Evolutionary conservation across 2,888 invertebrate genomes (phyloP), one percentile per base, ranked within the genome.

Genomic region (Acleris holmiana): DNA sequence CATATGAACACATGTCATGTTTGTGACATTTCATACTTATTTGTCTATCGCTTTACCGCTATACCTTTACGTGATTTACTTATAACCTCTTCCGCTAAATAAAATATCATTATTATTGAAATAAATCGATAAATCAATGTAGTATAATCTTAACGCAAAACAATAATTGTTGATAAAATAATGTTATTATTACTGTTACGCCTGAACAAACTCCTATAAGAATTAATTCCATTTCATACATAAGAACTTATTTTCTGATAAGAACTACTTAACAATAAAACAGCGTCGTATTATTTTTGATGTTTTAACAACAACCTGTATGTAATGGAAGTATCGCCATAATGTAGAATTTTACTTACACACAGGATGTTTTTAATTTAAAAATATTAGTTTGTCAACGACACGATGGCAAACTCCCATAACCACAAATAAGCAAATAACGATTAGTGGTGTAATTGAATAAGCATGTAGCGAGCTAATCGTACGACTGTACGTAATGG

Each of bases 361-460:
- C 13, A 35, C 35, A 35, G 35, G 35, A 13, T 35, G 35, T 35
- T 13, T 10, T 35, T n/a, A 59, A 46, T 46, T 17, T 7, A 2
- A 35, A 35, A 35, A 35, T 44, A 51, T 29, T 29, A 44, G 6
- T 47, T 54, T 15, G 18, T 35, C 23, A 25, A 8, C 29, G 23
- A 18, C 29, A 41, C 29, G 10, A 44, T 48, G 49, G 44, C n/a
- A 49, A 49, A 62, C 15, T 44, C 46, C 35, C 40, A 55, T 48
- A 55, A 55, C 50, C 56, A 56, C 62, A 44, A 62, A 55, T 57
- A 66, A 71, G 69, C 75, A 76, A 73, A 72, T 68, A 68, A 61
- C 77, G 76, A 83, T 84, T 82, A 83, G 77, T 68, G 61, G 18
- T 40, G 73, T 85, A 84, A 86, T 85, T 84, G 82, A 82, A 83